Evolutionary conservation across 35 echinoderm and acorn worm genomes (phyloP).

Genomic region (Apostichopus japonicus): DNA sequence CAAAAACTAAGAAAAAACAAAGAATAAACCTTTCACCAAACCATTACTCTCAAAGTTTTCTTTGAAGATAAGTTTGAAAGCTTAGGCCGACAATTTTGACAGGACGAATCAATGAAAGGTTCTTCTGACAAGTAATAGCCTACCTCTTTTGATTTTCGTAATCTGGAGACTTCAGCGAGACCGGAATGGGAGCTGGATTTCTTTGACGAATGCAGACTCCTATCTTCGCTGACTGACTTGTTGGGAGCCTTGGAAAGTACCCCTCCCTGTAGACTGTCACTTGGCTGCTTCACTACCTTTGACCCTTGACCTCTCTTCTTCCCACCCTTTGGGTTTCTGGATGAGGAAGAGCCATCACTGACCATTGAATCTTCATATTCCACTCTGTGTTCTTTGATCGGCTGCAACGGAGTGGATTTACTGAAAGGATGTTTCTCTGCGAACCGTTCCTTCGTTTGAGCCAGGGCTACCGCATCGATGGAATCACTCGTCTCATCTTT

Average conservation of each 20-base stretch:
- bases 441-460: background rate
- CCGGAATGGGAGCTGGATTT: background rate
- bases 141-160: background rate
- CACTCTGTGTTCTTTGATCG: slow-evolving; percentile 12
- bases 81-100: too few species aligned
- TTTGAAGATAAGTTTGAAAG: too few species aligned
- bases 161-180: background rate
- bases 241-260: background rate
- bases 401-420: background rate
- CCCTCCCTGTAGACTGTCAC: background rate
- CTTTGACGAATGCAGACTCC: background rate
- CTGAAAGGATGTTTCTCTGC: background rate
- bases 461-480: background rate
- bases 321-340: background rate
- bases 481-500: background rate
- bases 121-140: too few species aligned
- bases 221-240: background rate
- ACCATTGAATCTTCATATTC: background rate
- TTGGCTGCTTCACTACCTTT: background rate
- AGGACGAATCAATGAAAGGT: too few species aligned
- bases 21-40: too few species aligned
- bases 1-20: too few species aligned
- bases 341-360: background rate
- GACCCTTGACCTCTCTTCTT: background rate
- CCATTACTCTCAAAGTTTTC: too few species aligned